phyloP scores from a whole-genome alignment of 1,140 invertebrate species.

The Drosophila sulfurigaster region DNA sequence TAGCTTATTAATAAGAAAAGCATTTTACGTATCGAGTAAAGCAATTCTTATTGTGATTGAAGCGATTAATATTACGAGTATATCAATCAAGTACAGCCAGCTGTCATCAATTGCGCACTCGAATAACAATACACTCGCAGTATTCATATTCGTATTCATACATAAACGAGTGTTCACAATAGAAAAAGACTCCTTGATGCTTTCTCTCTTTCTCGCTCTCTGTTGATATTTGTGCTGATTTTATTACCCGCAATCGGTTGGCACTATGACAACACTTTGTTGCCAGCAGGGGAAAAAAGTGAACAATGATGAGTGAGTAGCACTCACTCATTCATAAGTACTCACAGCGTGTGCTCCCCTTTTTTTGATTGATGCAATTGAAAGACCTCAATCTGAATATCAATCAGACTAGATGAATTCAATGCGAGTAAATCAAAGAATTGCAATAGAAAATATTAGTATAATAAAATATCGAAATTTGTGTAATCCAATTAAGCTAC shows the following conservation, averaged over 20 bases:
- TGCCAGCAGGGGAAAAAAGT: neutral
- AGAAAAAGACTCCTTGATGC: neutral
- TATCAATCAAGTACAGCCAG: neutral
- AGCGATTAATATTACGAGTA: no score
- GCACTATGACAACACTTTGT: slow-evolving; percentile 9
- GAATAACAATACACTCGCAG: neutral
- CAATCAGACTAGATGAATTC: neutral
- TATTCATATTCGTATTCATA: neutral
- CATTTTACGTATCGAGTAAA: no score
- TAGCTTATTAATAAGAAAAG: no score
- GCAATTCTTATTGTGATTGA: no score
- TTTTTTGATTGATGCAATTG: neutral
- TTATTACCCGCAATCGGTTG: neutral
- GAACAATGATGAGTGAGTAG: slow-evolving; percentile 5
- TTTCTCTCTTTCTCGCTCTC: neutral
- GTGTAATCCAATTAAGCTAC: neutral
- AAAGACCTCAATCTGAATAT: neutral
- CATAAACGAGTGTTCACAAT: neutral
- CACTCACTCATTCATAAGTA: neutral
- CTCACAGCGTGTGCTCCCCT: neutral
- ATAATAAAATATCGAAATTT: neutral
- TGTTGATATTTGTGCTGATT: neutral
- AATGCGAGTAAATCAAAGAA: neutral
- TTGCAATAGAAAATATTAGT: no score
- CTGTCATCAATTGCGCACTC: neutral